Base-by-base conservation (phyloP, 2,113 vertebrate species). In the Helogale parvula region DNA sequence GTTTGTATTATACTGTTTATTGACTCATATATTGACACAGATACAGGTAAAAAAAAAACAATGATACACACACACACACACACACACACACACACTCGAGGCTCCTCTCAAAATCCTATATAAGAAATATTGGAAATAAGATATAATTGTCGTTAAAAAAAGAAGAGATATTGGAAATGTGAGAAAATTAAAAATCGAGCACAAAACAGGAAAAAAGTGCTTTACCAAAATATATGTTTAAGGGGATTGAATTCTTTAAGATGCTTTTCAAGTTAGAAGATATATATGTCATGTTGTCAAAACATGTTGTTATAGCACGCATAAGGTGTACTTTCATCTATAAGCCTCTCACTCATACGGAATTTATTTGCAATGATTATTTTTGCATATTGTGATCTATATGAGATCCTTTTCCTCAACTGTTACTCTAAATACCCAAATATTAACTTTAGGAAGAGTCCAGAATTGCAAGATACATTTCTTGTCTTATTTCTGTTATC, bases 291-390 rank as follows among this genome's bases (percentile, higher is more conserved):
- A 88, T 66, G 66, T 82, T 81, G 88, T 57, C 76, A 57, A 88
- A 82, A 47, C 12, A 25, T 88, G 12, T 23, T 92, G 15, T n/a
- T 66, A 25, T 35, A 69, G 27, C 33, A 47, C 13, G 3, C 23
- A 76, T 50, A 84, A 85, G 66, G 13, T 45, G 63, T 82, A 47
- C 35, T 65, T 82, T 23, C 27, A 89, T 65, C 23, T 27, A 7
- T 50, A 81, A 94, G 13, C n/a, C 50, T 91, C 88, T 85, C 63
- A 60, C 47, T 91, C 38, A 79, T 12, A 38, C 25, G 68, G 35
- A 88, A 96, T 68, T 85, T 54, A 63, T 77, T 84, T 69, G 5
- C 41, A 74, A 96, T 79, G 23, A 89, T 50, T 93, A 31, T 47
- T 77, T 79, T 25, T 79, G 13, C 19, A 69, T 63, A 91, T 60